phyloP scores from a whole-genome alignment of 1,140 invertebrate species.

The Drosophila malerkotliana region DNA sequence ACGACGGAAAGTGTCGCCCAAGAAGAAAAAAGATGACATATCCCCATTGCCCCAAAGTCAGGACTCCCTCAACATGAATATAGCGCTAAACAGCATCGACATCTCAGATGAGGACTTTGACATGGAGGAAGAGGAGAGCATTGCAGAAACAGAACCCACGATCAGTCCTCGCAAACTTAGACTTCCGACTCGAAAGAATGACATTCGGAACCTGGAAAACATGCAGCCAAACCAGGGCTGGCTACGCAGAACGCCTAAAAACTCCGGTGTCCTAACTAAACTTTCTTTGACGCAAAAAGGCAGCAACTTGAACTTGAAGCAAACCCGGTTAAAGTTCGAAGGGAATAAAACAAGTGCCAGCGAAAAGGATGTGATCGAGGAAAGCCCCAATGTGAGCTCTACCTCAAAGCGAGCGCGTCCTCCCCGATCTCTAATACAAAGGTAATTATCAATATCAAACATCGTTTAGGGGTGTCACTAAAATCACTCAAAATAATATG shows the following conservation, averaged over 20 bases:
- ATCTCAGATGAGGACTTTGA: slow-evolving; percentile 50
- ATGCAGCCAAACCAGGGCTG: slow-evolving; percentile 40
- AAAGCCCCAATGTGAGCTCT: slow-evolving; percentile 61
- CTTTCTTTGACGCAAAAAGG: slow-evolving; percentile 49
- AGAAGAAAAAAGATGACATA: slow-evolving; percentile 28
- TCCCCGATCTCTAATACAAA: slow-evolving; percentile 51
- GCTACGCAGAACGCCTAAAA: slow-evolving; percentile 48
- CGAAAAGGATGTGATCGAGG: slow-evolving; percentile 65
- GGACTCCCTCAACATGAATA: slow-evolving; percentile 66
- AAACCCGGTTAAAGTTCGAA: slow-evolving; percentile 62
- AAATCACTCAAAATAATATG: neutral
- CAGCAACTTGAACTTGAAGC: slow-evolving; percentile 45
- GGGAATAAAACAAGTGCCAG: slow-evolving; percentile 4
- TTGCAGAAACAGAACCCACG: slow-evolving; percentile 53
- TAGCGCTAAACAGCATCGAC: slow-evolving; percentile 61
- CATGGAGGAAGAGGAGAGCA: slow-evolving; percentile 56
- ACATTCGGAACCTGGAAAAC: slow-evolving; percentile 48
- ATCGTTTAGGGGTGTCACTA: neutral
- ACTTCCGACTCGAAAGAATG: slow-evolving; percentile 19
- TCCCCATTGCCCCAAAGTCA: slow-evolving; percentile 60
- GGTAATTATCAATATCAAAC: slow-evolving; percentile 22
- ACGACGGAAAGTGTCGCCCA: slow-evolving; percentile 53
- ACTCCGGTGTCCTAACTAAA: slow-evolving; percentile 37
- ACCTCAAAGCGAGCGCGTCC: slow-evolving; percentile 43
- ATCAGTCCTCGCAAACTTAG: slow-evolving; percentile 52